Evolutionary conservation across 2,797 vertebrate genomes (phyloP).

Genomic region (Garrulus glandarius): DNA sequence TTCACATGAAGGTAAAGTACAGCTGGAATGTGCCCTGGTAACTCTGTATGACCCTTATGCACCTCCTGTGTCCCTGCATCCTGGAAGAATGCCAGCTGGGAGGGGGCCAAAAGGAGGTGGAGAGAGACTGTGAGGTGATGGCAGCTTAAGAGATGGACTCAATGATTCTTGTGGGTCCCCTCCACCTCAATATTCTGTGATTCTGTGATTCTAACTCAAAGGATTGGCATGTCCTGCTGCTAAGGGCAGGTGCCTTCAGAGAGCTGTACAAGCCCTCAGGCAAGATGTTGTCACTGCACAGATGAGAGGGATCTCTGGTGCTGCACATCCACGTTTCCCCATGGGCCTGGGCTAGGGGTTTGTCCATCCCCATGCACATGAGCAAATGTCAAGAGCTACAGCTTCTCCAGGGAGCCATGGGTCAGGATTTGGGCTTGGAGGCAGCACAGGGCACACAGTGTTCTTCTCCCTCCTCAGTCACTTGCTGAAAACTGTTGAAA

Average conservation of each 20-base stretch:
- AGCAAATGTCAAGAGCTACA: background rate
- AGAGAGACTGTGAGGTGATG: rapidly evolving
- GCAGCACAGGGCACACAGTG: background rate
- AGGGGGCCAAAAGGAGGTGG: background rate
- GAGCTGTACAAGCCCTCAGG: background rate
- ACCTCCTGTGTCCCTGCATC: background rate
- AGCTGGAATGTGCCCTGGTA: background rate
- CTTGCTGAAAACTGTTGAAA: background rate
- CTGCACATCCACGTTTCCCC: rapidly evolving
- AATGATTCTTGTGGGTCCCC: background rate
- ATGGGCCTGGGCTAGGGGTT: background rate
- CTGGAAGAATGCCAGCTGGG: background rate
- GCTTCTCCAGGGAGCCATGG: background rate
- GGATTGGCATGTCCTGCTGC: background rate
- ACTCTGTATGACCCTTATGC: background rate
- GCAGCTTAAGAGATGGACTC: too few species aligned
- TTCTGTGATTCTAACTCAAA: background rate
- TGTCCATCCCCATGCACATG: background rate
- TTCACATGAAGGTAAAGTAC: background rate
- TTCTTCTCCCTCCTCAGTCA: background rate
- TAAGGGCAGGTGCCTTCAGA: background rate
- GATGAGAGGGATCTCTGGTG: background rate
- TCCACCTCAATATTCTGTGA: background rate
- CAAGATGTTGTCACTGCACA: rapidly evolving
- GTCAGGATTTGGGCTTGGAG: background rate